These are phyloP conservation scores for Anolis sagrei DNA, from an alignment of 2,113 vertebrate species.

Conservation along the genomic window DNA sequence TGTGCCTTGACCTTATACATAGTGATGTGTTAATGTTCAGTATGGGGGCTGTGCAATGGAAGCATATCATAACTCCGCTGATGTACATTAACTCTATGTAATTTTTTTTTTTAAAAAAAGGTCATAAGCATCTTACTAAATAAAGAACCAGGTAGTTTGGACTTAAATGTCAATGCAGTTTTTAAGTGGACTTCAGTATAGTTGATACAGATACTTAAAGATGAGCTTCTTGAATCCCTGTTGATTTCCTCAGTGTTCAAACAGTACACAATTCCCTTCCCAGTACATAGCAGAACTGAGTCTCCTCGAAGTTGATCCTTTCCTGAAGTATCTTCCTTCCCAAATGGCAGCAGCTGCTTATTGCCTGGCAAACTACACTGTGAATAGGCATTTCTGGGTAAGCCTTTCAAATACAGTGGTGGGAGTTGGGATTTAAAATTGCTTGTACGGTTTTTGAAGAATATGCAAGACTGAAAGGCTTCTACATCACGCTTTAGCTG, in stretches of 20 bases:
- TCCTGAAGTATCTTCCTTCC: slow-evolving; percentile 87
- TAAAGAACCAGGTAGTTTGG: no score
- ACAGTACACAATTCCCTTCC: neutral
- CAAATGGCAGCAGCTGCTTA: slow-evolving; percentile 89
- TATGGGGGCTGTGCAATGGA: no score
- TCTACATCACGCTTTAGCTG: neutral
- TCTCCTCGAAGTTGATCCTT: slow-evolving; percentile 88
- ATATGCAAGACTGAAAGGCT: no score
- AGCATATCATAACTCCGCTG: no score
- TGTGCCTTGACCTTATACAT: no score
- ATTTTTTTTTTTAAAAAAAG: no score
- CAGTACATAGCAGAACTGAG: slow-evolving; percentile 93
- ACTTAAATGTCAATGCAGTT: no score
- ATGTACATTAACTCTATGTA: no score
- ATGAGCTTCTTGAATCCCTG: neutral
- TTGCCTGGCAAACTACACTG: slow-evolving; percentile 87
- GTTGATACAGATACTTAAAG: neutral
- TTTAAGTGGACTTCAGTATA: no score
- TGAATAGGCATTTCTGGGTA: slow-evolving; percentile 87
- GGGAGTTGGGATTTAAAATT: neutral
- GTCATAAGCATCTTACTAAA: no score
- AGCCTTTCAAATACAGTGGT: slow-evolving; percentile 50
- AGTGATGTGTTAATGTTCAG: no score
- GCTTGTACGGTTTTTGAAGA: neutral
- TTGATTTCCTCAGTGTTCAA: neutral